These are phyloP conservation scores for Salvelinus fontinalis DNA, from an alignment of 2,113 vertebrate species.

Conservation along the genomic window DNA sequence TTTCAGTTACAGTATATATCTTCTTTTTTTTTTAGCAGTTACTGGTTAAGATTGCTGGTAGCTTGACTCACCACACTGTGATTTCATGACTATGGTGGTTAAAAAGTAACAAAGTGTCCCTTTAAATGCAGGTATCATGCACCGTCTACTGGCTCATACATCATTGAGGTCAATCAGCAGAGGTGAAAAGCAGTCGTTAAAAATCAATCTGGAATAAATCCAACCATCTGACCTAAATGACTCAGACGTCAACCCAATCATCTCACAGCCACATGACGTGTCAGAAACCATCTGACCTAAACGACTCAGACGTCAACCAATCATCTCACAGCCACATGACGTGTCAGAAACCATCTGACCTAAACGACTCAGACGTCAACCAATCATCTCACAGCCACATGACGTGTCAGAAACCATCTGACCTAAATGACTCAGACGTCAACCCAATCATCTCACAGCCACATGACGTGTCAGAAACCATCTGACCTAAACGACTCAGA, in stretches of 20 bases:
- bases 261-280: slow-evolving; percentile 77
- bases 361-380: slow-evolving; percentile 73
- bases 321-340: slow-evolving; percentile 75
- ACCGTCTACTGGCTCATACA: slow-evolving; percentile 21
- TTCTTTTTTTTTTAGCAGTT: too few relatives aligned
- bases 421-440: slow-evolving; percentile 70
- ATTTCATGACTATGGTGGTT: too few relatives aligned
- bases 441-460: slow-evolving; percentile 75
- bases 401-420: slow-evolving; percentile 80
- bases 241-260: slow-evolving; percentile 74
- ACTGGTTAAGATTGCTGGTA: too few relatives aligned
- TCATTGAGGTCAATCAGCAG: slow-evolving; percentile 49
- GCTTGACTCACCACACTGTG: too few relatives aligned
- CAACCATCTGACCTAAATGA: slow-evolving; percentile 70
- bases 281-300: slow-evolving; percentile 78
- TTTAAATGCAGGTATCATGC: background rate
- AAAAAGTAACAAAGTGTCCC: too few relatives aligned
- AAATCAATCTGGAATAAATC: slow-evolving; percentile 71
- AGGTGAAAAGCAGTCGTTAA: slow-evolving; percentile 55
- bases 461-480: slow-evolving; percentile 81
- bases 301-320: slow-evolving; percentile 73
- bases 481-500: slow-evolving; percentile 71
- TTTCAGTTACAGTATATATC: too few relatives aligned
- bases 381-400: slow-evolving; percentile 76
- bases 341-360: slow-evolving; percentile 80